Percentiles rank a stretch among this genome's conserved stretches.
These are phyloP conservation scores for Iguana delicatissima DNA, from an alignment of 2,797 vertebrate species.

Conservation along the genomic window DNA sequence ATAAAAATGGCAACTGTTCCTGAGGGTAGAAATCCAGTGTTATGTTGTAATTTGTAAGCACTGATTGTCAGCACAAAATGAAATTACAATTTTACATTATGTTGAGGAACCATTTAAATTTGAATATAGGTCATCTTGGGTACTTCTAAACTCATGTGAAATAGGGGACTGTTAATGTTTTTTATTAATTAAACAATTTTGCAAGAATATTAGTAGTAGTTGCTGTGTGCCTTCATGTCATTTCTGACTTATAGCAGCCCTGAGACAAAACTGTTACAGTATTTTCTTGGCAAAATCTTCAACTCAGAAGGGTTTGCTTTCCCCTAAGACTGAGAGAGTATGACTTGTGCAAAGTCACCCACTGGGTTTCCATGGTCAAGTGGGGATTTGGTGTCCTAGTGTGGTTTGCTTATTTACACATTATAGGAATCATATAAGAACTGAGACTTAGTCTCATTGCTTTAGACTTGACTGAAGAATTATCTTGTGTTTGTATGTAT, in stretches of 20 bases:
- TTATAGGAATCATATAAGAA: neutral
- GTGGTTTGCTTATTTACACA: too few relatives aligned
- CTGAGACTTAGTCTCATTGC: too few relatives aligned
- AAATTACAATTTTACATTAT: neutral
- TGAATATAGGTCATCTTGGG: neutral
- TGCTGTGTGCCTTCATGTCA: neutral
- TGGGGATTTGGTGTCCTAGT: too few relatives aligned
- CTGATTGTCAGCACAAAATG: slow-evolving; percentile 13
- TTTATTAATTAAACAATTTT: slow-evolving; percentile 6
- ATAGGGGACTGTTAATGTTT: neutral
- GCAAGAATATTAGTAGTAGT: neutral
- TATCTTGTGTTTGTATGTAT: neutral
- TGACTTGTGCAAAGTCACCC: too few relatives aligned
- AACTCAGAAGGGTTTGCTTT: too few relatives aligned
- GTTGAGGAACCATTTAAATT: neutral
- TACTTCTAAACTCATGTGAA: neutral
- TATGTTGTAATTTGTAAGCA: slow-evolving; percentile 29
- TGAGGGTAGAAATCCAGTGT: slow-evolving; percentile 23
- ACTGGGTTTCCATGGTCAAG: too few relatives aligned
- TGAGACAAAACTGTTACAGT: too few relatives aligned
- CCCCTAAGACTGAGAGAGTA: too few relatives aligned
- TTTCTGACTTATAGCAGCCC: too few relatives aligned
- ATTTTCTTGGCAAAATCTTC: too few relatives aligned
- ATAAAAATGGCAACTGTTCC: slow-evolving; percentile 11
- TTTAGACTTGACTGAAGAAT: neutral